Evolutionary conservation across 2,888 invertebrate species (phyloP).

Genomic region (Leptinotarsa rubiginosa): DNA sequence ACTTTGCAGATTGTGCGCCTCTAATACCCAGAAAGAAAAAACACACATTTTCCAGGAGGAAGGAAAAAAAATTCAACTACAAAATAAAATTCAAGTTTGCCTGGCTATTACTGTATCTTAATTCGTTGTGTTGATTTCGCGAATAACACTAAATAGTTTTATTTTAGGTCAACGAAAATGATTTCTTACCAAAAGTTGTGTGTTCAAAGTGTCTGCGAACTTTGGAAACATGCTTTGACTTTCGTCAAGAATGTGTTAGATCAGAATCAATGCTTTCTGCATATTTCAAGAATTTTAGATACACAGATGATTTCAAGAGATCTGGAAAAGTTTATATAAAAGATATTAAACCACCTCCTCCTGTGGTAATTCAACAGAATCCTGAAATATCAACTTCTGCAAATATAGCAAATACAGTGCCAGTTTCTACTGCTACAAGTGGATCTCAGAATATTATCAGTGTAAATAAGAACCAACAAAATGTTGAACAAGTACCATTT

Average conservation of each 20-base stretch:
- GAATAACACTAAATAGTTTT: slow-evolving; percentile 21
- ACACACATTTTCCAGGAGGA: slow-evolving; percentile 77
- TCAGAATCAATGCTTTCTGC: slow-evolving; percentile 77
- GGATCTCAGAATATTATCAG: slow-evolving; percentile 33
- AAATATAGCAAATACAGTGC: slow-evolving; percentile 31
- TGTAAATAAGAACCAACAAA: slow-evolving; percentile 38
- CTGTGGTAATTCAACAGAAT: slow-evolving; percentile 30
- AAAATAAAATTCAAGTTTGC: slow-evolving; percentile 75
- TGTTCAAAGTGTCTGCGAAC: slow-evolving; percentile 74
- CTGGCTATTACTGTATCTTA: slow-evolving; percentile 72
- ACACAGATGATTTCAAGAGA: slow-evolving; percentile 73
- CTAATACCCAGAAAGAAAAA: slow-evolving; percentile 74
- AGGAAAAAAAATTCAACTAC: slow-evolving; percentile 74
- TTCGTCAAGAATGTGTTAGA: slow-evolving; percentile 74
- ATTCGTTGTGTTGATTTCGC: neutral
- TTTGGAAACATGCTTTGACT: slow-evolving; percentile 73
- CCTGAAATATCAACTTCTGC: slow-evolving; percentile 41
- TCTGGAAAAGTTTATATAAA: slow-evolving; percentile 75
- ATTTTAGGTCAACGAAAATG: slow-evolving; percentile 74
- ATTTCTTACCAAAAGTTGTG: slow-evolving; percentile 77
- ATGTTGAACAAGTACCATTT: slow-evolving; percentile 45
- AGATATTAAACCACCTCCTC: slow-evolving; percentile 61
- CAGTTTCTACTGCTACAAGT: slow-evolving; percentile 27
- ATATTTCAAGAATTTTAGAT: slow-evolving; percentile 73
- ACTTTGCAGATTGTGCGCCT: slow-evolving; percentile 77